Percentiles rank a stretch among this genome's conserved stretches.
phyloP scores from a whole-genome alignment of 2,888 invertebrate species.

The Dasysyrphus tricinctus region DNA sequence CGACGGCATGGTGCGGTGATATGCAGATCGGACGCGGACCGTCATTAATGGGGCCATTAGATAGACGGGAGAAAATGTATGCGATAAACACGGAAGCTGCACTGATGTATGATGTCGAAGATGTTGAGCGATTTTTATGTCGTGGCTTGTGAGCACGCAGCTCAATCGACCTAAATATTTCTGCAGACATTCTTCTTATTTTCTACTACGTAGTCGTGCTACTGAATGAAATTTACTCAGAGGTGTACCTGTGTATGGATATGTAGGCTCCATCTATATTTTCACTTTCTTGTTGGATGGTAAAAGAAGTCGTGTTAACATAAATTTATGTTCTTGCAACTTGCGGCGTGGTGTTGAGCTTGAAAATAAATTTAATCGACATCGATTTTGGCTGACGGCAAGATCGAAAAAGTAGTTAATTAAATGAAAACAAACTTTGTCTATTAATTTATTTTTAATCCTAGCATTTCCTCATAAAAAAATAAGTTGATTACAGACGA shows the following conservation, averaged over 20 bases:
- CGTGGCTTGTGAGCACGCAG: constrained; percentile 42
- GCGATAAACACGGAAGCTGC: constrained; percentile 67
- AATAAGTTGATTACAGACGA: too few species aligned
- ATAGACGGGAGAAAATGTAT: constrained; percentile 60
- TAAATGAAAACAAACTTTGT: too few species aligned
- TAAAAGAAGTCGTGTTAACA: constrained; percentile 4
- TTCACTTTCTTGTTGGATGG: constrained; percentile 43
- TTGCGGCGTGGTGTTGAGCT: neutral
- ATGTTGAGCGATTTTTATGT: constrained; percentile 46
- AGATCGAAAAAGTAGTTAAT: neutral
- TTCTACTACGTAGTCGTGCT: constrained; percentile 11
- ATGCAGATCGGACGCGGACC: constrained; percentile 62
- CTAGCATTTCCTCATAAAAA: too few species aligned
- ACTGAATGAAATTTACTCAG: constrained; percentile 39
- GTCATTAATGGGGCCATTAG: constrained; percentile 61
- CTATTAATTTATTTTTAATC: too few species aligned
- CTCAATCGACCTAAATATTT: constrained; percentile 57
- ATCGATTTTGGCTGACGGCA: neutral
- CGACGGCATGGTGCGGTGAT: constrained; percentile 20
- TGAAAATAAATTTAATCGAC: neutral
- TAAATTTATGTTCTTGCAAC: constrained; percentile 16
- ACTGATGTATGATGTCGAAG: constrained; percentile 42
- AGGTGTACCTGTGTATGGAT: constrained; percentile 14
- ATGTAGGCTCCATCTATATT: constrained; percentile 20
- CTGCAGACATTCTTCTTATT: constrained; percentile 41